Conservation (phyloP, 1,140 invertebrate species). For the Dendrolimus punctatus region DNA sequence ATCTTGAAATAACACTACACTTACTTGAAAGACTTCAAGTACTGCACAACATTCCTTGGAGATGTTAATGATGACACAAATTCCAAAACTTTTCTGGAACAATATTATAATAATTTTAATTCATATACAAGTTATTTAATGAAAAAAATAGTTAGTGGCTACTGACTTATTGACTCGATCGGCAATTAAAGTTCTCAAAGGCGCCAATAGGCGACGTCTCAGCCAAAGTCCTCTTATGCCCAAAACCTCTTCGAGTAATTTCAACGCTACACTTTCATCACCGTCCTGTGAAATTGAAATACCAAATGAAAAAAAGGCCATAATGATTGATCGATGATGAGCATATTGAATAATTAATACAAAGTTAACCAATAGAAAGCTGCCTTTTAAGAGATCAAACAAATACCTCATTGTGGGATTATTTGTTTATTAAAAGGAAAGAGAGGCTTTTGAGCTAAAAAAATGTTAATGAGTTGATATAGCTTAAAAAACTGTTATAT, state of each 20-base stretch:
- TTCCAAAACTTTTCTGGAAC: conserved; percentile 88
- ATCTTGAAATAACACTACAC: conserved; percentile 29
- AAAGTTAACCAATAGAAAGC: too few species aligned
- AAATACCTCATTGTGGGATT: too few species aligned
- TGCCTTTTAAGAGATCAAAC: too few species aligned
- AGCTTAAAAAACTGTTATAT: too few species aligned
- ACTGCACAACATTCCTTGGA: conserved; percentile 91
- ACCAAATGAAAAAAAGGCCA: too few species aligned
- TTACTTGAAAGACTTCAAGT: conserved; percentile 90
- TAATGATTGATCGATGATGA: too few species aligned
- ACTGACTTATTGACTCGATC: conserved; percentile 55
- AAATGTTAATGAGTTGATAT: too few species aligned
- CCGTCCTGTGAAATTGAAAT: conserved; percentile 30
- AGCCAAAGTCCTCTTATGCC: conserved; percentile 55
- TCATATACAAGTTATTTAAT: too few species aligned
- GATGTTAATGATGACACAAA: conserved; percentile 92
- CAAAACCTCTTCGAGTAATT: conserved; percentile 52
- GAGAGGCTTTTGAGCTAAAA: too few species aligned
- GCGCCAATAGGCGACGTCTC: conserved; percentile 42
- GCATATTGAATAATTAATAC: too few species aligned
- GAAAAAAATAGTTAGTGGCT: background rate
- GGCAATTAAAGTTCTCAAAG: conserved; percentile 50
- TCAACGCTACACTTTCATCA: conserved; percentile 48
- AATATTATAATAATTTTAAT: background rate
- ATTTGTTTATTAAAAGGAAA: too few species aligned